Evolutionary conservation across 53 echinoderm and acorn worm genomes (phyloP), one percentile per base, ranked within the genome.

Genomic region (Pentamera pediparva): DNA sequence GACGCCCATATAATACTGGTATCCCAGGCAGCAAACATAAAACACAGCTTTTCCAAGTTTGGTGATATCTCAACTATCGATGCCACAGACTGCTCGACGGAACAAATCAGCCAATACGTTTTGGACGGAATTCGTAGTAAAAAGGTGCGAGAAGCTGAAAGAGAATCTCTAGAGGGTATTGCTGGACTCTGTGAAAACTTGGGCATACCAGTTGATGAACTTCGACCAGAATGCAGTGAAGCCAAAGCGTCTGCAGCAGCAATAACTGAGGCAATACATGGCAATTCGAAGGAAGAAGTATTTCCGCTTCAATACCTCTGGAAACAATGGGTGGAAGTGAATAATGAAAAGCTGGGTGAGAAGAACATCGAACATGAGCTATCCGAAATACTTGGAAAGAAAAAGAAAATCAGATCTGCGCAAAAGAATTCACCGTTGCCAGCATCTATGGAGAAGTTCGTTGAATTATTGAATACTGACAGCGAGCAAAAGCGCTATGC

Each of bases 291-390:
- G 24, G 43, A 41, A 25, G 29, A 21, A 12, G 11, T 6, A 41
- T 65, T 65, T 41, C 67, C 67, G 28, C 41, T 65, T 21, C 67
- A 65, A 24, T 18, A 39, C 7, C 67, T 65, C 10, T 26, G 67
- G 47, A 65, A 43, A 26, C 41, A 65, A 36, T 65, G 67, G 67
- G 41, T 65, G 12, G 41, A 19, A 65, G 29, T 65, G 17, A 45
- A 65, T 28, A 19, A 9, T 18, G 67, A 65, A 39, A 15, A 45
- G 9, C 40, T 65, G 11, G 47, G 39, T 26, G 45, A 18, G 4
- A 45, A 65, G 28, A 5, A 25, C 1, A 29, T 65, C 21, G 67
- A 65, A 18, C 39, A 28, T 27, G 13, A 41, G 27, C 27, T 65
- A 22, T 39, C 67, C 4, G 39, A 27, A 27, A 65, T 41, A 65